Percentiles rank a stretch among this genome's conserved stretches.
These are phyloP conservation scores for Bombus huntii DNA, from an alignment of 1,140 invertebrate species.

Conservation along the genomic window DNA sequence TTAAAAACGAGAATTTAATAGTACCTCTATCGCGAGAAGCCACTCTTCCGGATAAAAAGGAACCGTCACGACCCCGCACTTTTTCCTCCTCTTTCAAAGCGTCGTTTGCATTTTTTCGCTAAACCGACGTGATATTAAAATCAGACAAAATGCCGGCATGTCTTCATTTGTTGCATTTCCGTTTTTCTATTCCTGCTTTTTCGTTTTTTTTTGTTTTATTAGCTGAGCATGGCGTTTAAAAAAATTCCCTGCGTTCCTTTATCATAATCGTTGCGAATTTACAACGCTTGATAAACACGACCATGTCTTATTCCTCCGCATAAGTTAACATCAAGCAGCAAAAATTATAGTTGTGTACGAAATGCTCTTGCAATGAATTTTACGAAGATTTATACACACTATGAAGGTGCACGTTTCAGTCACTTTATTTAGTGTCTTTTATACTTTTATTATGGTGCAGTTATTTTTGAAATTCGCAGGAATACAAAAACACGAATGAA, in stretches of 20 bases:
- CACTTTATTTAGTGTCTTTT: not conserved
- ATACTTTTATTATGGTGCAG: not conserved
- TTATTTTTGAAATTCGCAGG: too few relatives aligned
- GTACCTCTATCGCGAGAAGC: not conserved
- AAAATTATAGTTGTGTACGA: not conserved
- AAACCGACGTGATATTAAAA: too few relatives aligned
- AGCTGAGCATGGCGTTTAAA: not conserved
- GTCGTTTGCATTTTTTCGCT: not conserved
- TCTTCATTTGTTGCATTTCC: not conserved
- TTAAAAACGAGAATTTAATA: constrained; percentile 9
- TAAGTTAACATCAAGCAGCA: not conserved
- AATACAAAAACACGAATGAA: too few relatives aligned
- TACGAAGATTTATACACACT: not conserved
- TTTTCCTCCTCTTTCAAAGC: not conserved
- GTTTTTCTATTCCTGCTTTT: not conserved
- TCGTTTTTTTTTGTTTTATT: not conserved
- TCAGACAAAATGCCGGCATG: not conserved
- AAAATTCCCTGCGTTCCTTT: not conserved
- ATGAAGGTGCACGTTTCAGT: not conserved
- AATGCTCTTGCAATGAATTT: not conserved
- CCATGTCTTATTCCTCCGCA: not conserved
- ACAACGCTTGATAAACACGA: not conserved
- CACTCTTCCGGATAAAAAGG: not conserved
- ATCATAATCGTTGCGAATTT: not conserved
- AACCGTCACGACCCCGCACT: too few relatives aligned